These are phyloP conservation scores for Calcarius ornatus DNA, from an alignment of 2,113 vertebrate species.

Conservation along the genomic window DNA sequence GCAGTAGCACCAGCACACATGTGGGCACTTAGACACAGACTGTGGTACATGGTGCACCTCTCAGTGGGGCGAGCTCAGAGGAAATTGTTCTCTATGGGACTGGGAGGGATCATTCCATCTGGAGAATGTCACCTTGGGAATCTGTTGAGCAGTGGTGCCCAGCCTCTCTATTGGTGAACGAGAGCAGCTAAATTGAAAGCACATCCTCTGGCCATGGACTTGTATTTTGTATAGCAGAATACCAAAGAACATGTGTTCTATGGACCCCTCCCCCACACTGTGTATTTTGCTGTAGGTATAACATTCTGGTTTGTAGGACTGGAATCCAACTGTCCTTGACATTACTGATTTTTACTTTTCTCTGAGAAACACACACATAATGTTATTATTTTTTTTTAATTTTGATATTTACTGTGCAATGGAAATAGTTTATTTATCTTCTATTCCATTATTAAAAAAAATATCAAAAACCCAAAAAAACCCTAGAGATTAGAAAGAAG, in stretches of 20 bases:
- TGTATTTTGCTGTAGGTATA: not conserved
- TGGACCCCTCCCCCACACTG: fast-evolving
- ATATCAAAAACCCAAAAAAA: fast-evolving
- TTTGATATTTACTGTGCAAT: not conserved
- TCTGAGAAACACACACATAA: not conserved
- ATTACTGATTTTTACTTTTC: not conserved
- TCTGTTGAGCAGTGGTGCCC: not conserved
- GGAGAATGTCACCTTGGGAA: not conserved
- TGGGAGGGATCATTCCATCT: not conserved
- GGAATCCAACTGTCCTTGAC: not conserved
- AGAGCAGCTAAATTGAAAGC: not conserved
- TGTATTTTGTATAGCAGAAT: not conserved
- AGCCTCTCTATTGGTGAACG: not conserved
- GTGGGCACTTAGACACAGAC: not conserved
- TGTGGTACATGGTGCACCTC: not conserved
- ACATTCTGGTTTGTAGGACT: not conserved
- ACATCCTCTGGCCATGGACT: not conserved
- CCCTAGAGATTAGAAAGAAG: not conserved
- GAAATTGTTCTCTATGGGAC: not conserved
- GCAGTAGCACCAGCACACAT: fast-evolving
- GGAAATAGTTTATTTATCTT: not conserved
- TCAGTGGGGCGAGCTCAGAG: not conserved
- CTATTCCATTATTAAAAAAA: not conserved
- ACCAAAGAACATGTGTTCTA: not conserved
- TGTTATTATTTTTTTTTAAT: not conserved